Percentiles rank a stretch among this genome's conserved stretches.
phyloP scores from a whole-genome alignment of 2,888 invertebrate species.

The Amphipyra berbera region DNA sequence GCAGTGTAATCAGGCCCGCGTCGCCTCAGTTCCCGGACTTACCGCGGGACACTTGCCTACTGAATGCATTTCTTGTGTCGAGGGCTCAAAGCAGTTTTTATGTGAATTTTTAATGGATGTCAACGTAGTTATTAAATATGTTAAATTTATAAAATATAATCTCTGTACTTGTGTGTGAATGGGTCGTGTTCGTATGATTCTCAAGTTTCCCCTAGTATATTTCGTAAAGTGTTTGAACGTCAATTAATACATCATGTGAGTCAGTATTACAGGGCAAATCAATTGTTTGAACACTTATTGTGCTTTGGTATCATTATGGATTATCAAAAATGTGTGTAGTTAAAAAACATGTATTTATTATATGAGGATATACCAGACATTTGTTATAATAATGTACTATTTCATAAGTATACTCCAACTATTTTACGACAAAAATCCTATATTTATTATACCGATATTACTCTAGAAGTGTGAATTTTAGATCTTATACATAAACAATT shows the following conservation, averaged over 20 bases:
- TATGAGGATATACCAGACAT: conserved; percentile 46
- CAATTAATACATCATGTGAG: conserved; percentile 82
- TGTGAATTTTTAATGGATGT: conserved; percentile 85
- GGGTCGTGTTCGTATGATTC: conserved; percentile 67
- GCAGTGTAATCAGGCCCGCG: conserved; percentile 76
- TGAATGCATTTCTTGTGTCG: conserved; percentile 81
- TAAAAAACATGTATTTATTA: conserved; percentile 31
- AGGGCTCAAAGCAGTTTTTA: conserved; percentile 87
- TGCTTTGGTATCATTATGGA: conserved; percentile 50
- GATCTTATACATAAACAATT: conserved; percentile 42
- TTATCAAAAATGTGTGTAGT: conserved; percentile 15
- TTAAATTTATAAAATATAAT: conserved; percentile 71
- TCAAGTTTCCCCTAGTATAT: conserved; percentile 66
- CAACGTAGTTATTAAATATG: conserved; percentile 64
- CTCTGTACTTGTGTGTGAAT: conserved; percentile 64
- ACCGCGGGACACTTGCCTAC: conserved; percentile 60
- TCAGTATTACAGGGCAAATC: conserved; percentile 88
- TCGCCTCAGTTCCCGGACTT: conserved; percentile 46
- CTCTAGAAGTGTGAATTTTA: conserved; percentile 48
- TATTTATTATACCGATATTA: conserved; percentile 50
- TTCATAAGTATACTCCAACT: conserved; percentile 38
- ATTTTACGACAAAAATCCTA: conserved; percentile 45
- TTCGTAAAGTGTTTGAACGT: conserved; percentile 67
- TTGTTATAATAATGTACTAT: conserved; percentile 43
- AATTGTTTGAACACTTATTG: conserved; percentile 49